These are phyloP conservation scores for Drosophila algonquin DNA, from an alignment of 2,888 invertebrate species.

Conservation along the genomic window DNA sequence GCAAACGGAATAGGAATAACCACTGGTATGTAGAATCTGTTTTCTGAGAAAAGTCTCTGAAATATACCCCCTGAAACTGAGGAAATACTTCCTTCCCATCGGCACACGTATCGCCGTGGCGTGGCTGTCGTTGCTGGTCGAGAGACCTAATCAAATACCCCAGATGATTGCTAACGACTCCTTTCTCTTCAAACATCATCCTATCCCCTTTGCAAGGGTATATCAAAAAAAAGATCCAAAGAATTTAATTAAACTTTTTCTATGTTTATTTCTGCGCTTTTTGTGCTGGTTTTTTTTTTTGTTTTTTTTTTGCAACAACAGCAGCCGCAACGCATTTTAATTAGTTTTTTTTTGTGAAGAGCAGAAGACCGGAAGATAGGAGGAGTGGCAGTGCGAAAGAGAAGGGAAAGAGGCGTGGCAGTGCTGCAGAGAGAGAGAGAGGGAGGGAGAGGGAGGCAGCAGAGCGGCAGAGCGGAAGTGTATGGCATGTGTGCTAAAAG, in stretches of 20 bases:
- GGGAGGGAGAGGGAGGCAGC: neutral
- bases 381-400: neutral
- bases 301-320: slow-evolving; percentile 15
- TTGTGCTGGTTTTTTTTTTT: slow-evolving; percentile 4
- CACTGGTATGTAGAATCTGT: too few species aligned
- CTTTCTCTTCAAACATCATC: too few species aligned
- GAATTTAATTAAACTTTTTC: slow-evolving; percentile 76
- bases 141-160: too few species aligned
- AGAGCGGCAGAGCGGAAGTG: neutral
- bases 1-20: too few species aligned
- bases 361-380: slow-evolving; percentile 13
- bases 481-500: slow-evolving; percentile 44
- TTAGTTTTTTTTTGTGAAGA: slow-evolving; percentile 63
- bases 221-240: slow-evolving; percentile 29
- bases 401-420: too few species aligned
- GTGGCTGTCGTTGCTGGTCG: too few species aligned
- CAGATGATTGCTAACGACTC: neutral
- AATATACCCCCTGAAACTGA: too few species aligned
- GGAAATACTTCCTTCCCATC: too few species aligned
- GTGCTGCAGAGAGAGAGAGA: too few species aligned
- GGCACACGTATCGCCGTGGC: too few species aligned
- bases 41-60: too few species aligned
- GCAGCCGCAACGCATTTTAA: slow-evolving; percentile 75
- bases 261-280: slow-evolving; percentile 34
- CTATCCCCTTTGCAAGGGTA: neutral